Base-by-base conservation (phyloP, 1,140 invertebrate genomes). In the Vanessa tameamea region DNA sequence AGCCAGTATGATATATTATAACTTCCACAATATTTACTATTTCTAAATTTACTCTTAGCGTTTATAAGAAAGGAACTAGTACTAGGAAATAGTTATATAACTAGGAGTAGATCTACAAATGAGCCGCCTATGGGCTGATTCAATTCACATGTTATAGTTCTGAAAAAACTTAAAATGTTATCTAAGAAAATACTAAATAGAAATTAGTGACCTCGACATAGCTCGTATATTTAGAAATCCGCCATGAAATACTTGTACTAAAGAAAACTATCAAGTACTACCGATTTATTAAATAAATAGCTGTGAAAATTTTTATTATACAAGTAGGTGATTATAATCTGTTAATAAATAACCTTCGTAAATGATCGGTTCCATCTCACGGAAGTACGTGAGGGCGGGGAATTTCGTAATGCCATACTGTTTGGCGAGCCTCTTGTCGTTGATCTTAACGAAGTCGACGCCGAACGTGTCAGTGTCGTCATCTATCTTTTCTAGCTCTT, bases 391-490 rank as follows among this genome's bases (percentile, higher is more conserved):
- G 92, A 99, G 97, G 70, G 97, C 97, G 73, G 98, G 98, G 88
- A 98, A 98, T 91, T 95, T 97, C 90, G 96, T 97, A 91, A 98
- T 97, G 82, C 97, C 97, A 95, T 98, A 98, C 83, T 98, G 97
- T 89, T 98, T 98, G 66, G 98, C 98, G 82, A 98, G 94, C 93
- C 97, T 95, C 95, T 98, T 98, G 93, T 99, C 98, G 94, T 98
- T 98, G 89, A 98, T 98, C 94, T 98, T 98, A 73, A 98, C 97
- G 93, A 98, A 98, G 92, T 98, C 97, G 78, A 99, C 97, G 81
- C 97, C 97, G 92, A 98, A 98, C 50, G 96, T 96, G 92, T 98
- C 97, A 66, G 97, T 98, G 92, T 98, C 97, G 93, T 98, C 97
- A 94, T 98, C 97, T 85, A 98, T 98, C 91, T 97, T 97, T 93